A percentile compares a stretch with the other conserved stretches of the same genome.
phyloP scores from a whole-genome alignment of 1,140 invertebrate genomes.

The Cyphomyrmex costatus region DNA sequence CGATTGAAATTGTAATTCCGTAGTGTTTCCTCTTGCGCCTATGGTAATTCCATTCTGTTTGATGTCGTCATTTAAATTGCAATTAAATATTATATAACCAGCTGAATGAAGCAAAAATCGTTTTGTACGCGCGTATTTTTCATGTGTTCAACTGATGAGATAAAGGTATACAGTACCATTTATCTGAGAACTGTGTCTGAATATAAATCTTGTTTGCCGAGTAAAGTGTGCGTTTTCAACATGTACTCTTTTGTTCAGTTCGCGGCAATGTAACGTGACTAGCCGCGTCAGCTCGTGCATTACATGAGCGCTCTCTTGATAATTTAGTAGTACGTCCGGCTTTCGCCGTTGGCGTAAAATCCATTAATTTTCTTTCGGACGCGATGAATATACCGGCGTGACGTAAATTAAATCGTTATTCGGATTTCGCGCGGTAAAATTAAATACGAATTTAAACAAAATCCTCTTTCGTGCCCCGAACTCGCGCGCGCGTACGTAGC shows the following conservation, averaged over 20 bases:
- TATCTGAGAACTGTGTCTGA: slow-evolving; percentile 58
- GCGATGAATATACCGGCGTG: slow-evolving; percentile 62
- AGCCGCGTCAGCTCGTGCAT: slow-evolving; percentile 60
- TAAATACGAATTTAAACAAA: slow-evolving; percentile 64
- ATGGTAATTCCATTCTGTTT: slow-evolving; percentile 9
- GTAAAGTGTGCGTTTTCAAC: slow-evolving; percentile 59
- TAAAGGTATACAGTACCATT: slow-evolving; percentile 49
- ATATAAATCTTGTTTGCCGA: slow-evolving; percentile 63
- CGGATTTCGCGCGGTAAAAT: slow-evolving; percentile 40
- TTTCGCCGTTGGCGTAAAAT: slow-evolving; percentile 59
- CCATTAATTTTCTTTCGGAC: slow-evolving; percentile 59
- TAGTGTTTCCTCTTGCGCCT: background rate
- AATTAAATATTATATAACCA: slow-evolving; percentile 43
- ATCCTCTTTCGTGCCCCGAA: background rate
- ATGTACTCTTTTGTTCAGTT: slow-evolving; percentile 63
- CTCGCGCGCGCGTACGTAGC: background rate
- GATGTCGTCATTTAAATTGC: background rate
- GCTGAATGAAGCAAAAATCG: background rate
- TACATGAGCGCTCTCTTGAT: slow-evolving; percentile 55
- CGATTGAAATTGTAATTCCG: slow-evolving; percentile 53
- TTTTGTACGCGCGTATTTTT: slow-evolving; percentile 37
- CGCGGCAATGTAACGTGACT: slow-evolving; percentile 59
- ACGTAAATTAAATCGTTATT: slow-evolving; percentile 71
- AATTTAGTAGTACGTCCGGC: slow-evolving; percentile 49
- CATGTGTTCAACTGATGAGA: slow-evolving; percentile 36